Percentiles rank a stretch among this genome's conserved stretches.
Conservation (phyloP, 2,113 vertebrate species). For the Microtus montanus region DNA sequence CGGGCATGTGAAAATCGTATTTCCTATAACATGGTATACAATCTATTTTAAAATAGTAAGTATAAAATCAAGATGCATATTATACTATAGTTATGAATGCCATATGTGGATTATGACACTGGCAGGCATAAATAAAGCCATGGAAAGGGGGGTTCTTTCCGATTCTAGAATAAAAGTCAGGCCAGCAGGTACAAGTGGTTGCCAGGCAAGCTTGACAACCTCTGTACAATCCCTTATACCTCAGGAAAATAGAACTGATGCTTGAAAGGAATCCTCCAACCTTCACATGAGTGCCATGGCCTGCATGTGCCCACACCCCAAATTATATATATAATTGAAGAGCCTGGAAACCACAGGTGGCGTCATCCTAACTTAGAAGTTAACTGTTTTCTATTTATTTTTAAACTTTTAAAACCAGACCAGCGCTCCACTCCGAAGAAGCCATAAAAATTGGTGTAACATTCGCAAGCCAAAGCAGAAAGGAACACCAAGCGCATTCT, state of each 20-base stretch:
- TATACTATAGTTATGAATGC: neutral
- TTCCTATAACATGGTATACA: neutral
- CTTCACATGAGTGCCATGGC: no score
- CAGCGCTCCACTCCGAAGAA: neutral
- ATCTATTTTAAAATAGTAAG: constrained; percentile 5
- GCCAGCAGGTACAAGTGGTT: neutral
- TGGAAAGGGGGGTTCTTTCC: neutral
- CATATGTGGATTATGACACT: neutral
- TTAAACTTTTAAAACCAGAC: neutral
- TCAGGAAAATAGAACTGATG: neutral
- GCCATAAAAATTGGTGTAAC: neutral
- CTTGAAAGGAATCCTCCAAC: no score
- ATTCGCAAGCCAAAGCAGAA: neutral
- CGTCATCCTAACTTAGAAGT: neutral
- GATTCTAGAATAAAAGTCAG: neutral
- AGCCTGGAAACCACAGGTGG: neutral
- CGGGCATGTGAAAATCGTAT: neutral
- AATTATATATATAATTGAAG: neutral
- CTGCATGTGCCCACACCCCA: no score
- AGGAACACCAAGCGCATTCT: neutral
- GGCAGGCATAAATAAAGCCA: neutral
- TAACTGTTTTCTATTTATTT: neutral
- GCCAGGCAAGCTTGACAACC: neutral
- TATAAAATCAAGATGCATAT: neutral
- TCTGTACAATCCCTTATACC: neutral